Evolutionary conservation across 2,888 invertebrate species (phyloP).

Genomic region (Tortricodes alternella): DNA sequence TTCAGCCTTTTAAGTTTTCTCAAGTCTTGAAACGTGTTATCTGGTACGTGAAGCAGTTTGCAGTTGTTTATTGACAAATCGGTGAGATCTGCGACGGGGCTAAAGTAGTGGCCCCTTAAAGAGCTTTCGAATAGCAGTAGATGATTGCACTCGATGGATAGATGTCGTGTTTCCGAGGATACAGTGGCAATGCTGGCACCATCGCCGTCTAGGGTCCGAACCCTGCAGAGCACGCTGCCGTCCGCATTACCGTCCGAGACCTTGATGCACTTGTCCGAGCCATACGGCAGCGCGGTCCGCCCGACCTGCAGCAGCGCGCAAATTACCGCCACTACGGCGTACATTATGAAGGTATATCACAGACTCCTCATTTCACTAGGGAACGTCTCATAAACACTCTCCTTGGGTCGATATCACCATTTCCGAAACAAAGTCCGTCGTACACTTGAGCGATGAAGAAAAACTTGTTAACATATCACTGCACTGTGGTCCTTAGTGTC

Average conservation of each 20-base stretch:
- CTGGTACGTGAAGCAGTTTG: slow-evolving; percentile 89
- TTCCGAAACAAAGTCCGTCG: slow-evolving; percentile 80
- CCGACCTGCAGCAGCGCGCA: slow-evolving; percentile 82
- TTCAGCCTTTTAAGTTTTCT: slow-evolving; percentile 89
- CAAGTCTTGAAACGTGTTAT: slow-evolving; percentile 90
- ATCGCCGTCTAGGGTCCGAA: slow-evolving; percentile 87
- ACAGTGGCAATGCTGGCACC: slow-evolving; percentile 85
- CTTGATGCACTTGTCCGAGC: slow-evolving; percentile 76
- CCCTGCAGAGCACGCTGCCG: slow-evolving; percentile 85
- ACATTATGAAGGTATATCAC: slow-evolving; percentile 69
- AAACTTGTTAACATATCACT: slow-evolving; percentile 79
- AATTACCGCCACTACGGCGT: slow-evolving; percentile 66
- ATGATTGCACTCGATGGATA: slow-evolving; percentile 90
- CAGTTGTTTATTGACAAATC: slow-evolving; percentile 90
- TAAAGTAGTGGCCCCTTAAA: slow-evolving; percentile 87
- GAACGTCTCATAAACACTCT: slow-evolving; percentile 81
- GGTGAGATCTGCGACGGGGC: slow-evolving; percentile 87
- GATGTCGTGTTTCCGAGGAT: slow-evolving; percentile 86
- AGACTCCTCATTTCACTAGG: slow-evolving; percentile 79
- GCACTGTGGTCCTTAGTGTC: slow-evolving; percentile 63
- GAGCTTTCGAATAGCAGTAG: slow-evolving; percentile 90
- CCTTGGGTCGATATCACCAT: slow-evolving; percentile 82
- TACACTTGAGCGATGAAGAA: slow-evolving; percentile 70
- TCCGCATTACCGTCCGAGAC: slow-evolving; percentile 71
- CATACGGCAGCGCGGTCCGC: slow-evolving; percentile 79